phyloP scores from a whole-genome alignment of 2,113 vertebrate species.

The human (Homo sapiens) region GRCh38 chr16:51390501-51391000 shows the following conservation, averaged over 20 bases:
- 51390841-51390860: neutral
- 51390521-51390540: neutral
- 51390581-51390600: neutral
- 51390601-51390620: neutral
- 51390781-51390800: neutral
- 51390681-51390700: neutral
- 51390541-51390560: neutral
- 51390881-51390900: neutral
- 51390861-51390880: neutral
- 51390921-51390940: neutral
- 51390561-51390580: neutral
- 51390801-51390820: neutral
- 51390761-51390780: neutral
- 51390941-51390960: neutral
- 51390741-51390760: neutral
- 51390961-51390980: neutral
- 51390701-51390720: neutral
- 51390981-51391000: slow-evolving; percentile 21
- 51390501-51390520: neutral
- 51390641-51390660: neutral
- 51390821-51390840: too few species aligned
- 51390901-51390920: neutral
- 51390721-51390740: neutral
- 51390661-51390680: slow-evolving; percentile 12
- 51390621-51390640: neutral